Base-by-base conservation (phyloP, 2,113 vertebrate species). In the Cygnus buccinator region DNA sequence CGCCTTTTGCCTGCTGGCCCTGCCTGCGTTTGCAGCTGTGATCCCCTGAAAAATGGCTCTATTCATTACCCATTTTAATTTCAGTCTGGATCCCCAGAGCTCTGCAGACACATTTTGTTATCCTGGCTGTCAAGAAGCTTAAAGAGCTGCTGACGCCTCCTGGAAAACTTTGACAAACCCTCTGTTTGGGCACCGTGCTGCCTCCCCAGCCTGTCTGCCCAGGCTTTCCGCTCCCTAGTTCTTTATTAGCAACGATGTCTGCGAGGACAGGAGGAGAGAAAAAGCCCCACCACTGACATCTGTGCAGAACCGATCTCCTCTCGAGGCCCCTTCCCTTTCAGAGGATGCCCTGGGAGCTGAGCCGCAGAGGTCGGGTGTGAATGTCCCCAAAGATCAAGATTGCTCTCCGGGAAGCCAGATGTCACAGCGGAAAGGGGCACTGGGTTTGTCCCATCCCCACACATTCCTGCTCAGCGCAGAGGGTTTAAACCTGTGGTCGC, bases 111-210 rank as follows among this genome's bases (percentile, higher is more conserved):
- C 59, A 68, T 50, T 94, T 95, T 96, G 89, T 97, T 97, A 88
- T 92, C 71, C 83, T 33, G 70, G 71, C 93, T 97, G 94, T 91
- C 93, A 89, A 54, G 87, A 66, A 82, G 94, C 83, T 84, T 96
- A 93, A 95, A 95, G 76, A 90, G 59, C 94, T 83, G 87, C 90
- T 91, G 73, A 91, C 20, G 41, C 59, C 71, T 95, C 80, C 85
- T 85, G 89, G 81, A 96, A 90, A 95, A 94, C 89, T 96, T 87
- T 85, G 94, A 93, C 75, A 94, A 86, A 67, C 52, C 81, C 75
- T 95, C 94, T 89, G 92, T 84, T 48, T 71, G 82, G 70, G 79
- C 29, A 50, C 79, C 20, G 66, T 1, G 3, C 87, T 59, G 44
- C 70, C 28, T 94, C 55, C 68, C 59, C 43, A 77, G 73, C 62